These are phyloP conservation scores for Chamaedrilus cognettii DNA, from an alignment of 2,888 invertebrate species.

Conservation along the genomic window DNA sequence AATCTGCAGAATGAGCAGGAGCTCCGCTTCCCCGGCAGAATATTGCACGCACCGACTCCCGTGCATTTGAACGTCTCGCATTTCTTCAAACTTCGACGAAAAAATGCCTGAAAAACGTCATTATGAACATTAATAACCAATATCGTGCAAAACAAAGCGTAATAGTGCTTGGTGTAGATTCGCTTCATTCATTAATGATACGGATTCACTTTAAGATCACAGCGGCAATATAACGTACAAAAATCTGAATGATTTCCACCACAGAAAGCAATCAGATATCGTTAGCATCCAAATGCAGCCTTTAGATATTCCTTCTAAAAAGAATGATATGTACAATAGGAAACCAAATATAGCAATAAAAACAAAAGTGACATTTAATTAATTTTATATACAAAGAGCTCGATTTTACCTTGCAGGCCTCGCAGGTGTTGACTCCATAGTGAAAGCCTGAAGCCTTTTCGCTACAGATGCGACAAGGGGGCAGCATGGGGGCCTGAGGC, in stretches of 20 bases:
- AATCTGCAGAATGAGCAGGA: constrained; percentile 52
- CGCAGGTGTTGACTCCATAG: constrained; percentile 54
- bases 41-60: constrained; percentile 42
- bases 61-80: constrained; percentile 47
- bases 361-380: too few species aligned
- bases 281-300: background rate
- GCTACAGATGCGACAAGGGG: constrained; percentile 51
- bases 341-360: too few species aligned
- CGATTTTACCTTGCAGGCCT: constrained; percentile 48
- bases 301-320: too few species aligned
- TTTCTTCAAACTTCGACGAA: constrained; percentile 51
- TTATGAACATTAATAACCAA: too few species aligned
- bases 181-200: too few species aligned
- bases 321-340: too few species aligned
- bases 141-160: too few species aligned
- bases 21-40: constrained; percentile 47
- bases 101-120: constrained; percentile 51
- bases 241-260: background rate
- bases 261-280: background rate
- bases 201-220: too few species aligned
- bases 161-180: too few species aligned
- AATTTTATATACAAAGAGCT: too few species aligned
- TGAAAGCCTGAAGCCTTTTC: constrained; percentile 53
- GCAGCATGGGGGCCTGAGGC: constrained; percentile 36
- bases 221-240: too few species aligned